These are phyloP conservation scores for Apteryx mantelli DNA, from an alignment of 2,113 vertebrate species.

Conservation along the genomic window DNA sequence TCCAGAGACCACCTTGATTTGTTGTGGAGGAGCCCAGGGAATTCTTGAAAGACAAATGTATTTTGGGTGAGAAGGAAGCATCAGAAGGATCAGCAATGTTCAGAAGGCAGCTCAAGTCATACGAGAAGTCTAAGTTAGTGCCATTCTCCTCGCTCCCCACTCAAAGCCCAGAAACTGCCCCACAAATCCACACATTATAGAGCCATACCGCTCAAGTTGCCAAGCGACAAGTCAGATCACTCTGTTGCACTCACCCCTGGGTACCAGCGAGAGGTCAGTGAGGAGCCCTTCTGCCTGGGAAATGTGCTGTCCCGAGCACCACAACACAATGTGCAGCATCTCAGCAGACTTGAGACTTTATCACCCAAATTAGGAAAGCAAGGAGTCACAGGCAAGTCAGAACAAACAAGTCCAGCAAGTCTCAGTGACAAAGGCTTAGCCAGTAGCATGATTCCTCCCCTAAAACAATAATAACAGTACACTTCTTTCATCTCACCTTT, in stretches of 20 bases:
- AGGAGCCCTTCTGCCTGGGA: background rate
- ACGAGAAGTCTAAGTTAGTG: background rate
- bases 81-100: background rate
- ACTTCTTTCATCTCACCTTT: slow-evolving; percentile 70
- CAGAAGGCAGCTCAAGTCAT: background rate
- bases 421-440: slow-evolving; percentile 71
- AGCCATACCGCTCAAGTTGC: background rate
- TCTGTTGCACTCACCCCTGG: slow-evolving; percentile 27
- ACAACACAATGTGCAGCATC: slow-evolving; percentile 44
- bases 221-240: background rate
- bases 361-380: slow-evolving; percentile 66
- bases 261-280: background rate
- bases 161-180: background rate
- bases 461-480: slow-evolving; percentile 70
- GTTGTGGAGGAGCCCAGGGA: background rate
- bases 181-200: fast-evolving
- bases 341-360: slow-evolving; percentile 66
- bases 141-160: fast-evolving
- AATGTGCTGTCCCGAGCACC: background rate
- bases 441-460: slow-evolving; percentile 65
- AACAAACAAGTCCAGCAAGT: slow-evolving; percentile 75
- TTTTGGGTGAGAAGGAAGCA: background rate
- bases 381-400: slow-evolving; percentile 69
- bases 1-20: background rate
- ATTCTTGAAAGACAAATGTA: background rate